Percentiles rank a stretch among this genome's conserved stretches.
Conservation (phyloP, 2,888 invertebrate genomes). For the Ectemnius continuus region DNA sequence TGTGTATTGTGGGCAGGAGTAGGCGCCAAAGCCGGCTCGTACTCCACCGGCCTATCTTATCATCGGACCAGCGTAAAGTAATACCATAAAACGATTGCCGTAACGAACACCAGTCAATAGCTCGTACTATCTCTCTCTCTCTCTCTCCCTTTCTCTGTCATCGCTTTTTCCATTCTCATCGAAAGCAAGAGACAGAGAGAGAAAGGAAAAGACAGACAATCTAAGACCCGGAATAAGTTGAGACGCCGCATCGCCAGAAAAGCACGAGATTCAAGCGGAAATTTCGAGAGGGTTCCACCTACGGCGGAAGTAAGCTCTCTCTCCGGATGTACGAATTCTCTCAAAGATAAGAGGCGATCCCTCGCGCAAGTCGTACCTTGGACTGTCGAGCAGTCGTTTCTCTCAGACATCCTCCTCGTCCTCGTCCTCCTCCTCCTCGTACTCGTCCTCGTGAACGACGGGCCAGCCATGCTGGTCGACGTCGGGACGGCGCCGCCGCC, state of each 20-base stretch:
- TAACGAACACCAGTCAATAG: constrained; percentile 1
- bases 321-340: not conserved
- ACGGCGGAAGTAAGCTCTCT: too few species aligned
- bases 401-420: constrained; percentile 39
- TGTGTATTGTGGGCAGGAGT: not conserved
- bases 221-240: too few species aligned
- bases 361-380: constrained; percentile 34
- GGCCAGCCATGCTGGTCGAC: constrained; percentile 43
- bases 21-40: constrained; percentile 5
- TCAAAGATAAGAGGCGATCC: constrained; percentile 16
- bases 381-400: not conserved
- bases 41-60: constrained; percentile 10
- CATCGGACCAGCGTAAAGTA: constrained; percentile 3
- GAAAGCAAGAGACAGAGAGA: too few species aligned
- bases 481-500: constrained; percentile 37
- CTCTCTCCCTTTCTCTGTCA: too few species aligned
- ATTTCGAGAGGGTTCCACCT: too few species aligned
- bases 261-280: too few species aligned
- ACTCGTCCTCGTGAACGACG: constrained; percentile 31
- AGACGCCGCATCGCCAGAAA: too few species aligned
- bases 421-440: constrained; percentile 60
- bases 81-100: constrained; percentile 8
- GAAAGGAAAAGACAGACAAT: too few species aligned
- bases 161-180: too few species aligned
- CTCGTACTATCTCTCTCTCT: not conserved